These are phyloP conservation scores for Lophotriccus pileatus DNA, from an alignment of 2,797 vertebrate species.

Conservation along the genomic window DNA sequence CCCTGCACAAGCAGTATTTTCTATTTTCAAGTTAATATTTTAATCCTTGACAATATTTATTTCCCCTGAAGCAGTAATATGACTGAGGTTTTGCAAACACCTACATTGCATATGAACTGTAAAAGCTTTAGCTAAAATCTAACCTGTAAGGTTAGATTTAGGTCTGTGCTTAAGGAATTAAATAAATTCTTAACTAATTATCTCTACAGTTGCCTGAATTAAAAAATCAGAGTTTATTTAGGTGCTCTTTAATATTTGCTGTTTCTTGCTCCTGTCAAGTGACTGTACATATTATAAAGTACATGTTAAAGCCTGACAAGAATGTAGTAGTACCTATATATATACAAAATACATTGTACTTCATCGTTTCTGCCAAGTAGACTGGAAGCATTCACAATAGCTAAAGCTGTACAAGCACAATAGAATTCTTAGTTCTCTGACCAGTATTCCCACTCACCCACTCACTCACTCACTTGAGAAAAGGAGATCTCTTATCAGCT, in stretches of 20 bases:
- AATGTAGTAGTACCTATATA: not conserved
- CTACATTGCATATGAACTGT: not conserved
- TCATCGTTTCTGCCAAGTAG: not conserved
- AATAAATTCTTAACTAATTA: not conserved
- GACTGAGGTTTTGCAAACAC: not conserved
- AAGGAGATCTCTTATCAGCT: not conserved
- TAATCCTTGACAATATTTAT: not conserved
- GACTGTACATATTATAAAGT: not conserved
- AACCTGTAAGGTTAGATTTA: not conserved
- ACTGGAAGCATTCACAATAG: not conserved
- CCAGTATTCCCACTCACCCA: not conserved
- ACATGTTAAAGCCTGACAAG: not conserved
- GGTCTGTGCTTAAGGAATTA: not conserved
- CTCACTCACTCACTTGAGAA: not conserved
- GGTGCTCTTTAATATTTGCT: not conserved
- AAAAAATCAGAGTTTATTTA: not conserved
- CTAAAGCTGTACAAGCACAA: not conserved
- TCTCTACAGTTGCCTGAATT: not conserved
- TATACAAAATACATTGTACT: not conserved
- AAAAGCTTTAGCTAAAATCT: not conserved
- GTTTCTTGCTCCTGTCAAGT: not conserved
- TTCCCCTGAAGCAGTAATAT: not conserved
- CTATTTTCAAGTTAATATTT: not conserved
- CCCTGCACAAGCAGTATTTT: not conserved
- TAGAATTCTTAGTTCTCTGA: not conserved